Evolutionary conservation across 2,113 vertebrate species (phyloP).

Genomic region (Chloebia gouldiae): DNA sequence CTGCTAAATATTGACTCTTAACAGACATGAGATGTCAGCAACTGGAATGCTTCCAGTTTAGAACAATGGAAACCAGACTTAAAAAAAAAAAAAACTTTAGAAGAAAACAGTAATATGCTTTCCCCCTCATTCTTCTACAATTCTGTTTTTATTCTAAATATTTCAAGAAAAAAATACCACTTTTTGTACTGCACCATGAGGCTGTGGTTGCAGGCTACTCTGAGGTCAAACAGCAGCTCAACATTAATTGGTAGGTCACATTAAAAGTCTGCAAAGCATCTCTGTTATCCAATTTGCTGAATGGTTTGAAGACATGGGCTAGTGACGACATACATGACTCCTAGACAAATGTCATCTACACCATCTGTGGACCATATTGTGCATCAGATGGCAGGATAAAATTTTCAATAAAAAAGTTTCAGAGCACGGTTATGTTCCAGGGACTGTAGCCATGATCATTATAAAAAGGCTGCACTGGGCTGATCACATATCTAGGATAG

Average conservation of each 20-base stretch:
- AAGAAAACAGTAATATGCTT: not conserved
- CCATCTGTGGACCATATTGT: conserved; percentile 65
- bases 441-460: conserved; percentile 44
- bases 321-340: conserved; percentile 39
- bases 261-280: not conserved
- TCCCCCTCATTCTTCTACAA: not conserved
- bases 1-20: not conserved
- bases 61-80: not conserved
- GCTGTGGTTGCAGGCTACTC: not conserved
- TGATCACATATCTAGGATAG: not conserved
- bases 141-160: not conserved
- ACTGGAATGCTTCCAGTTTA: not conserved
- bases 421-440: conserved; percentile 42
- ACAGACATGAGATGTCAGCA: not conserved
- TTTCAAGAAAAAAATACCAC: fast-evolving
- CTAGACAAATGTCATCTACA: conserved; percentile 59
- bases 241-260: not conserved
- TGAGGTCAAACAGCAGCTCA: not conserved
- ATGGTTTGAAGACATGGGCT: conserved; percentile 31
- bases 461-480: not conserved
- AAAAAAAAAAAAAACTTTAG: not conserved
- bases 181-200: not conserved
- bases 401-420: conserved; percentile 45
- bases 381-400: conserved; percentile 56
- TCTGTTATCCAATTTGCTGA: not conserved